A percentile compares a stretch with the other conserved stretches of the same genome.
phyloP scores from a whole-genome alignment of 2,113 vertebrate genomes.

The Pseudopipra pipra region DNA sequence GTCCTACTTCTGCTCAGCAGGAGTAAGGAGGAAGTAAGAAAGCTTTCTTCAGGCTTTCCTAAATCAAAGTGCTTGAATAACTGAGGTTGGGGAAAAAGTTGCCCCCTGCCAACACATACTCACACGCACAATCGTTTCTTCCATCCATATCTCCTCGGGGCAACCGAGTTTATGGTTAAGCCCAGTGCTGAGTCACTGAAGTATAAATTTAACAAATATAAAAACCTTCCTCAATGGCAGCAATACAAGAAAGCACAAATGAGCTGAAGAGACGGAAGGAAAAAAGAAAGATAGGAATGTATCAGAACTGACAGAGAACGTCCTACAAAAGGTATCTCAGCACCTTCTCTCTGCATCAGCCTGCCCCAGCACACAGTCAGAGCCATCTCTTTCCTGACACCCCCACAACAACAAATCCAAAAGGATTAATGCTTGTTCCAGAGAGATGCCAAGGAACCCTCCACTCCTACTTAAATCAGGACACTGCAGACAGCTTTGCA shows the following conservation, averaged over 20 bases:
- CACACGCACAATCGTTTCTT: not conserved
- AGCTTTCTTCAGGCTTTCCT: constrained; percentile 28
- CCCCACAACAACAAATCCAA: not conserved
- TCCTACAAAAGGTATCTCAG: not conserved
- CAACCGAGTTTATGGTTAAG: constrained; percentile 26
- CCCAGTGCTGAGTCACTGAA: constrained; percentile 37
- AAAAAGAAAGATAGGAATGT: not conserved
- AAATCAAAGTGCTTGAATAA: constrained; percentile 8
- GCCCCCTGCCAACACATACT: constrained; percentile 7
- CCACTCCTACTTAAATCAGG: not conserved
- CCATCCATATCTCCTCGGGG: not conserved
- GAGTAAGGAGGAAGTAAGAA: not conserved
- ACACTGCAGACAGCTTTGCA: not conserved
- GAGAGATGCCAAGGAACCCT: not conserved
- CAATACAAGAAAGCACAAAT: constrained; percentile 6
- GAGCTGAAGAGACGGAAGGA: not conserved
- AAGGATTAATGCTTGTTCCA: not conserved
- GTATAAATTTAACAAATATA: constrained; percentile 29
- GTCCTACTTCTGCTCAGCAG: not conserved
- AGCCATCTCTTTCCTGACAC: not conserved
- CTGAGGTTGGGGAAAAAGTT: not conserved
- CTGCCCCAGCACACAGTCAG: not conserved
- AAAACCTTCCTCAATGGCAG: not conserved
- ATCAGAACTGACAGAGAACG: not conserved
- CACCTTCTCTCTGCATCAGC: not conserved